Evolutionary conservation across 2,888 invertebrate species (phyloP).

Genomic region (Tupiocoris notatus): DNA sequence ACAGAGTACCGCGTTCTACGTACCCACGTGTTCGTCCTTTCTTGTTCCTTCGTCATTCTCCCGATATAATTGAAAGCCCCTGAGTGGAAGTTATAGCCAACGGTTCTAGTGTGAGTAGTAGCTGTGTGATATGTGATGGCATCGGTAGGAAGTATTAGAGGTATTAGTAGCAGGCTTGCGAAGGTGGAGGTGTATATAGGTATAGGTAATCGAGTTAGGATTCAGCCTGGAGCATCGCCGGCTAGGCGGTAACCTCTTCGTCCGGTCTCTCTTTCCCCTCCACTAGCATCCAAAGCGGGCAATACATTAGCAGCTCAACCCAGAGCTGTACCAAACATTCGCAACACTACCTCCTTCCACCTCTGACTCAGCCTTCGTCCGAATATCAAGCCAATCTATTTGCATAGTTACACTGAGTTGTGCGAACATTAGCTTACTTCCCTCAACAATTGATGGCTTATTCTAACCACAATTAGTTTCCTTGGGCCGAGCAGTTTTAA

Average conservation of each 20-base stretch:
- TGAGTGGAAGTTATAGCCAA: background rate
- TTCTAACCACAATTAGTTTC: constrained; percentile 36
- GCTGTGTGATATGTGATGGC: background rate
- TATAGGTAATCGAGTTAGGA: constrained; percentile 25
- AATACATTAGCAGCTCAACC: constrained; percentile 20
- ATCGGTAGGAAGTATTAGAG: background rate
- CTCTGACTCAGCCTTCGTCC: constrained; percentile 3
- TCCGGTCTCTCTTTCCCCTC: background rate
- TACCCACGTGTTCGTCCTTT: background rate
- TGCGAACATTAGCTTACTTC: constrained; percentile 32
- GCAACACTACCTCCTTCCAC: background rate
- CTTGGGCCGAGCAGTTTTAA: constrained; percentile 30
- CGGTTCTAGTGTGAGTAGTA: background rate
- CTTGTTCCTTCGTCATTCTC: background rate
- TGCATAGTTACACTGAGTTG: constrained; percentile 39
- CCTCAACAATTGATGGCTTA: constrained; percentile 36
- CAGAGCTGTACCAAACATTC: background rate
- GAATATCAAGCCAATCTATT: constrained; percentile 39
- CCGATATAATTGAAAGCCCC: constrained; percentile 18
- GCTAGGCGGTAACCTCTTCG: too few relatives aligned
- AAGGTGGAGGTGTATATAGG: background rate
- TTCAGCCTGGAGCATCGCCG: too few relatives aligned
- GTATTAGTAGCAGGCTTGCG: background rate
- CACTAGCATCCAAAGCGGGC: constrained; percentile 19
- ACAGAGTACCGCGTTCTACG: background rate